phyloP scores from a whole-genome alignment of 2,113 vertebrate species.

The Gymnocephalus cernua region DNA sequence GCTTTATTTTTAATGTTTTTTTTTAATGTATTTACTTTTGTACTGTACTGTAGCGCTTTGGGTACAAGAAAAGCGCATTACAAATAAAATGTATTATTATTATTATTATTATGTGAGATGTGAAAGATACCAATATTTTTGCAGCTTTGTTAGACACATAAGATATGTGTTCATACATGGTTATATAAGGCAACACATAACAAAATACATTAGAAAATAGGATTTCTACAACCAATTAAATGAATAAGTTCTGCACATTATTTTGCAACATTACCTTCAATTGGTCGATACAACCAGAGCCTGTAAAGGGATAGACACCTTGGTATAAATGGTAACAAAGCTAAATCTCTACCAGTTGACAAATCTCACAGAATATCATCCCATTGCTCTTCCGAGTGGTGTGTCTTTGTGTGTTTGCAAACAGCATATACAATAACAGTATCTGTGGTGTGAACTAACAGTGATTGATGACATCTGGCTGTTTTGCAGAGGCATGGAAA shows the following conservation, averaged over 20 bases:
- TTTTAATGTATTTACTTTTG: too few relatives aligned
- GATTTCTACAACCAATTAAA: too few relatives aligned
- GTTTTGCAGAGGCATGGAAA: constrained; percentile 43
- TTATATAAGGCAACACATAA: not conserved
- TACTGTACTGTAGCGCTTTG: too few relatives aligned
- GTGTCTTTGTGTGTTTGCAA: constrained; percentile 40
- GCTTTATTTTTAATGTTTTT: too few relatives aligned
- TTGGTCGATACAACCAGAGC: not conserved
- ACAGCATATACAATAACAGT: constrained; percentile 1
- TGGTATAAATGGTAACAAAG: not conserved
- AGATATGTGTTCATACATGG: not conserved
- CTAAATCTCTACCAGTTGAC: not conserved
- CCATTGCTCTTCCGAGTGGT: too few relatives aligned
- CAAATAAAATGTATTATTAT: too few relatives aligned
- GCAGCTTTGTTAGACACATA: too few relatives aligned
- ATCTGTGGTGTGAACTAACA: constrained; percentile 11
- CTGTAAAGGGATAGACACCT: not conserved
- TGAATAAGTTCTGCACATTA: too few relatives aligned
- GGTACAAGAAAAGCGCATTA: too few relatives aligned
- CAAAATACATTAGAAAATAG: not conserved
- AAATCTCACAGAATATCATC: not conserved
- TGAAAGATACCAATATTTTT: too few relatives aligned
- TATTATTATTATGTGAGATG: too few relatives aligned
- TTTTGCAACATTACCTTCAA: not conserved
- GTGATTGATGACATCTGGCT: constrained; percentile 17